phyloP scores from a whole-genome alignment of 2,797 vertebrate genomes.

The Euthynnus affinis region DNA sequence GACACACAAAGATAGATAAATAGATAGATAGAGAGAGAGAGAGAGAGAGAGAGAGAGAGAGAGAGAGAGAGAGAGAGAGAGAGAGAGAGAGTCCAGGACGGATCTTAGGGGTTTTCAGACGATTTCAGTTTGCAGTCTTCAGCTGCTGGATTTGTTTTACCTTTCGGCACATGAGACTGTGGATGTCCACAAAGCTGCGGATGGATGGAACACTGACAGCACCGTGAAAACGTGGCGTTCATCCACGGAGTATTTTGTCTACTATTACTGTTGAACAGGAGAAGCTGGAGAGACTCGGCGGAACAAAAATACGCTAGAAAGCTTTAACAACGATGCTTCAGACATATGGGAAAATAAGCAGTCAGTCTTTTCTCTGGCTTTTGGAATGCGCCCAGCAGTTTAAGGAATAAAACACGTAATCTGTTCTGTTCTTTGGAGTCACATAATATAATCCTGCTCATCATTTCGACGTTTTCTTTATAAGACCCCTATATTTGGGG shows the following conservation, averaged over 20 bases:
- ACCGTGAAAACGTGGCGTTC: background rate
- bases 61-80: background rate
- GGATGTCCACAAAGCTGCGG: background rate
- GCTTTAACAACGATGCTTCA: background rate
- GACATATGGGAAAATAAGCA: background rate
- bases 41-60: background rate
- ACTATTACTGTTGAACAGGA: slow-evolving; percentile 4
- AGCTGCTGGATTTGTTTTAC: background rate
- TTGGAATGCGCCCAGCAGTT: background rate
- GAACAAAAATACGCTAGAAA: too few species aligned
- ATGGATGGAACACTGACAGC: background rate
- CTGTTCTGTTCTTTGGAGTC: background rate
- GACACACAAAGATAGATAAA: background rate
- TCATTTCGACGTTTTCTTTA: background rate
- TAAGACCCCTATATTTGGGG: background rate
- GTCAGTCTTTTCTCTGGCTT: background rate
- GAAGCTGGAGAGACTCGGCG: background rate
- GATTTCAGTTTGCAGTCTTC: background rate
- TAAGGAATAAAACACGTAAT: background rate
- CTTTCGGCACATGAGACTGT: background rate
- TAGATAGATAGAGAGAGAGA: background rate
- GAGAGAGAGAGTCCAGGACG: background rate
- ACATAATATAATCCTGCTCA: too few species aligned
- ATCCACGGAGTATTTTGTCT: background rate
- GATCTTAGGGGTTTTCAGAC: background rate